These are phyloP conservation scores for Busseola fusca DNA, from an alignment of 2,888 invertebrate genomes.

Conservation along the genomic window DNA sequence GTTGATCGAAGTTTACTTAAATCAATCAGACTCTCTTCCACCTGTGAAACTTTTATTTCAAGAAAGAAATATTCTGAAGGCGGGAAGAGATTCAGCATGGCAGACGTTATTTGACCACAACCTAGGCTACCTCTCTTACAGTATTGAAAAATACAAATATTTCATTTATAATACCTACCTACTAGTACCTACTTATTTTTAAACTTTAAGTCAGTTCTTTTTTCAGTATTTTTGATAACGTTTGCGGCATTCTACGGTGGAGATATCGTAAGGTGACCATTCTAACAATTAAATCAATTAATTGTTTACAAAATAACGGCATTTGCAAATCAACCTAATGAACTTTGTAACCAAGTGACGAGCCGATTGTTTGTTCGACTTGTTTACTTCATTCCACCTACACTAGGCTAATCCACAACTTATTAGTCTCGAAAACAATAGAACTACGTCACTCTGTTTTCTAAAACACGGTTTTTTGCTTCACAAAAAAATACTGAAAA, in stretches of 20 bases:
- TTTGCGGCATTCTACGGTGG: conserved; percentile 1
- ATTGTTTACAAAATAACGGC: conserved; percentile 44
- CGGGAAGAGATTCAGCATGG: conserved; percentile 42
- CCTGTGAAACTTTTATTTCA: conserved; percentile 20
- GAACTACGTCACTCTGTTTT: conserved; percentile 27
- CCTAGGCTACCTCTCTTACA: neutral
- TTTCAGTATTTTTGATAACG: neutral
- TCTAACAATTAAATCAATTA: conserved; percentile 24
- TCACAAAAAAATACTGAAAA: conserved; percentile 10
- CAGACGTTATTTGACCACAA: conserved; percentile 13
- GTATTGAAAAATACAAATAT: neutral
- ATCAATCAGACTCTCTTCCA: conserved; percentile 20
- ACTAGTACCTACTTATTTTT: too few relatives aligned
- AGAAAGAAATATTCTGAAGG: conserved; percentile 16
- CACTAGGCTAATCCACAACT: conserved; percentile 32
- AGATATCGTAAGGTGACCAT: conserved; percentile 3
- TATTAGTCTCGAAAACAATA: conserved; percentile 28
- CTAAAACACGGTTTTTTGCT: conserved; percentile 6
- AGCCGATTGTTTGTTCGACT: conserved; percentile 37
- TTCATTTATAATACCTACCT: neutral
- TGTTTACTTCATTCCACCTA: conserved; percentile 42
- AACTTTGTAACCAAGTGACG: conserved; percentile 49
- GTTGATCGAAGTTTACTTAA: conserved; percentile 29
- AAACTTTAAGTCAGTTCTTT: neutral
- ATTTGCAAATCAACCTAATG: conserved; percentile 42